Evolutionary conservation across 2,888 invertebrate species (phyloP).

Genomic region (Diaphora mendica): DNA sequence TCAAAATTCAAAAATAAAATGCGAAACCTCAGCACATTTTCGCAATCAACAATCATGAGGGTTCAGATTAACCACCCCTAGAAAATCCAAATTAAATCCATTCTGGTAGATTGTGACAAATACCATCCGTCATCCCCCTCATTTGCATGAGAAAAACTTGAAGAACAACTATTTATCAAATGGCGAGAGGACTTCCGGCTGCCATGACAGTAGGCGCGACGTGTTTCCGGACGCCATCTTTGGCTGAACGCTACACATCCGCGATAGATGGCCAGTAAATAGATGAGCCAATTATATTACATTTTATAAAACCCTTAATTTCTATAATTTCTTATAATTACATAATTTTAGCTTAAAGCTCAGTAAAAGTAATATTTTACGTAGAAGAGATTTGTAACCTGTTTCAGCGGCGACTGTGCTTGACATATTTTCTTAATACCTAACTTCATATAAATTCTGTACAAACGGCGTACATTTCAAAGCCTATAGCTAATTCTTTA

Average conservation of each 20-base stretch:
- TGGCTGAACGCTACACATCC: slow-evolving; percentile 62
- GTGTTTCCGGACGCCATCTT: slow-evolving; percentile 82
- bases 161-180: slow-evolving; percentile 87
- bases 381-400: too few species aligned
- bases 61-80: slow-evolving; percentile 73
- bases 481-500: too few species aligned
- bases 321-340: too few species aligned
- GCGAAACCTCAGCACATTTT: slow-evolving; percentile 48
- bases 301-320: neutral
- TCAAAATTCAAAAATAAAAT: slow-evolving; percentile 32
- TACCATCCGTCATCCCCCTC: slow-evolving; percentile 85
- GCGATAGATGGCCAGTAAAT: slow-evolving; percentile 35
- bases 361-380: too few species aligned
- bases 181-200: slow-evolving; percentile 82
- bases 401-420: too few species aligned
- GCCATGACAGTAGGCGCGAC: slow-evolving; percentile 85
- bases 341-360: too few species aligned
- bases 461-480: too few species aligned
- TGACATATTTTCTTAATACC: too few species aligned
- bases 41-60: slow-evolving; percentile 46
- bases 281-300: slow-evolving; percentile 31
- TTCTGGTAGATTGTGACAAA: slow-evolving; percentile 85
- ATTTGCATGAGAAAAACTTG: slow-evolving; percentile 86
- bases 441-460: too few species aligned
- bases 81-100: slow-evolving; percentile 83